Conservation (phyloP, 2,113 vertebrate species). For the Tricholaema leucomelas region DNA sequence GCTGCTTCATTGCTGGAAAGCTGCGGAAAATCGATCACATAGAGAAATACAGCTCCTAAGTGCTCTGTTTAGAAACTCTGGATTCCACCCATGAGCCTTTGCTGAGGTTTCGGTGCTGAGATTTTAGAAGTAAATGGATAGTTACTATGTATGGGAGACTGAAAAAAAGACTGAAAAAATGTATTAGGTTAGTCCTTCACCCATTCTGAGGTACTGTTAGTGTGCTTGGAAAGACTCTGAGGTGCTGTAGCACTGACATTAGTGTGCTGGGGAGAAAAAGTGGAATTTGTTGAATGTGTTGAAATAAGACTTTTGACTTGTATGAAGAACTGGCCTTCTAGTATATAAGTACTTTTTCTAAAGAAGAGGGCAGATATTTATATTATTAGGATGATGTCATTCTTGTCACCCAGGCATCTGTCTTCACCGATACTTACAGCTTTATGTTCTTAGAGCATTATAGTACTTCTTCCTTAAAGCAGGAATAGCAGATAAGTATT, state of each 20-base stretch:
- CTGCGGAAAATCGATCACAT: background rate
- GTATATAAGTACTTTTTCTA: background rate
- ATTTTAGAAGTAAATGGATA: background rate
- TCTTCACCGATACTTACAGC: background rate
- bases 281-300: background rate
- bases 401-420: background rate
- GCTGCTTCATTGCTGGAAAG: background rate
- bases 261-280: background rate
- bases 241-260: background rate
- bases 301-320: background rate
- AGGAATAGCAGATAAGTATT: background rate
- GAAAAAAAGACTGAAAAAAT: background rate
- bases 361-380: background rate
- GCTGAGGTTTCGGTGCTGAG: background rate
- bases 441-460: background rate
- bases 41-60: background rate
- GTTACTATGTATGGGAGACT: background rate
- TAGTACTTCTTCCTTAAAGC: background rate
- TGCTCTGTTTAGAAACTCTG: background rate
- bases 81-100: background rate
- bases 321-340: background rate
- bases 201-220: background rate
- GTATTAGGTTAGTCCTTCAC: background rate
- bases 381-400: background rate
- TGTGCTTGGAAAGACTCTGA: background rate